Conservation (phyloP, 1,140 invertebrate genomes). For the Drosophila insularis region DNA sequence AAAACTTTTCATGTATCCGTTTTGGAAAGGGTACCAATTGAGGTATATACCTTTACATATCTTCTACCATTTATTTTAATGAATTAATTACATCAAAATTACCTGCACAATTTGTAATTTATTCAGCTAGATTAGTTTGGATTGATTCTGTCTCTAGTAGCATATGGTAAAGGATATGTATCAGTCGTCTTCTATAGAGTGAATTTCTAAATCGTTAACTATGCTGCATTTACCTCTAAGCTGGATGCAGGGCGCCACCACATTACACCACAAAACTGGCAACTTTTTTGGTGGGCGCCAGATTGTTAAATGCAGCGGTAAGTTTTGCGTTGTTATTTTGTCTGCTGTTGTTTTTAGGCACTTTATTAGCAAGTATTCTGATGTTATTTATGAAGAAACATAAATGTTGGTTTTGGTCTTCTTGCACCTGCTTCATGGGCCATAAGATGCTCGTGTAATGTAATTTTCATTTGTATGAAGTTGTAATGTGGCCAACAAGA, state of each 20-base stretch:
- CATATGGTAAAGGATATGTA: neutral
- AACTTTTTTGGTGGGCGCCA: constrained; percentile 46
- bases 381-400: constrained; percentile 64
- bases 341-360: constrained; percentile 35
- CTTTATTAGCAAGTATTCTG: constrained; percentile 54
- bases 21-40: neutral
- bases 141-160: no score
- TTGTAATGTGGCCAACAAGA: neutral
- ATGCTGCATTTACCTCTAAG: constrained; percentile 51
- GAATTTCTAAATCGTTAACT: constrained; percentile 45
- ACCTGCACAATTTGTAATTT: no score
- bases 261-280: constrained; percentile 11
- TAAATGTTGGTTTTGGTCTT: constrained; percentile 19
- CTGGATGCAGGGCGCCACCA: constrained; percentile 52
- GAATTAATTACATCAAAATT: no score
- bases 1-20: neutral
- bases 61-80: no score
- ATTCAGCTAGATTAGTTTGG: no score
- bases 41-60: neutral
- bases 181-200: neutral
- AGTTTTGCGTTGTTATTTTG: constrained; percentile 34
- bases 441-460: constrained; percentile 36
- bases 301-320: constrained; percentile 27
- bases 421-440: constrained; percentile 30
- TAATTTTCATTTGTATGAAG: constrained; percentile 50